Evolutionary conservation across 2,888 invertebrate genomes (phyloP), one percentile per base, ranked within the genome.

Genomic region (Spodoptera littoralis): DNA sequence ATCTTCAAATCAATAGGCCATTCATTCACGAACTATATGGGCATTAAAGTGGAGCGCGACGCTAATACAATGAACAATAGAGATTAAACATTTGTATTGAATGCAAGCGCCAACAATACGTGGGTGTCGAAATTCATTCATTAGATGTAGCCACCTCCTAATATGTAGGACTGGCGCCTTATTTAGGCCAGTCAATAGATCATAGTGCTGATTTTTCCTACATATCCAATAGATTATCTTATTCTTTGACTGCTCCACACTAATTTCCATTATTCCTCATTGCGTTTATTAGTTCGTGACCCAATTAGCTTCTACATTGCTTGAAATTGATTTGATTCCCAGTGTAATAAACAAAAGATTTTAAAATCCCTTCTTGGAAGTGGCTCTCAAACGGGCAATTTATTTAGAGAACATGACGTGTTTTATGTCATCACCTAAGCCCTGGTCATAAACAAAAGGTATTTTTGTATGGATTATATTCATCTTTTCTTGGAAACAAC

Each of bases 401-500:
- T 81, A 69, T 82, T 83, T 77, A 76, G 62, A 80, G 84, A 84
- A 82, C 61, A 67, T 80, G 76, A 79, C 72, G 68, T 77, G 62
- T 74, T 67, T 46, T 80, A 68, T 84, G 83, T 88, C 84, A 88
- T 84, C 81, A 70, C 41, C 45, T 75, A 54, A 71, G 51, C 44
- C n/a, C 51, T 60, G 60, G 55, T 64, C 52, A 65, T 65, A 69
- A 69, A 72, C 65, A 59, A 59, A 62, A 24, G 30, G 24, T 63
- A 58, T 57, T 59, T 74, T 55, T 61, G 53, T 71, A 62, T 12
- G 13, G 30, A 54, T 63, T 65, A n/a, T 59, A 44, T 8, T 52
- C n/a, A 42, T 53, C 27, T 42, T 13, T 73, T 70, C 73, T 73
- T 60, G 18, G 70, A 64, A 66, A 44, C 46, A 45, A 49, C 54